phyloP scores from a whole-genome alignment of 2,888 invertebrate genomes.

The Netelia fuscicornis region DNA sequence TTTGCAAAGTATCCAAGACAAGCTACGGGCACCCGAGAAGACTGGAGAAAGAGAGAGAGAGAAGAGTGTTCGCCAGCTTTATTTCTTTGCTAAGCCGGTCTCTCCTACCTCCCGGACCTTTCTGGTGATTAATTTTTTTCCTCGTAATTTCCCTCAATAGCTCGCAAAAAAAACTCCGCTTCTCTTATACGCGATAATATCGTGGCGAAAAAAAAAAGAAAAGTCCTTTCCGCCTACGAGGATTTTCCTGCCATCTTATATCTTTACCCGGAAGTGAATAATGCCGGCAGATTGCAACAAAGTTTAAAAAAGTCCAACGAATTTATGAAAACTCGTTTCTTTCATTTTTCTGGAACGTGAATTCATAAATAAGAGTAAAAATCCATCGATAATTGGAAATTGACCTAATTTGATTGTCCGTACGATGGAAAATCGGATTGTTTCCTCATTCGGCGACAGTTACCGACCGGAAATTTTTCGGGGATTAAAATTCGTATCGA shows the following conservation, averaged over 20 bases:
- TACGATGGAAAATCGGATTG: no score
- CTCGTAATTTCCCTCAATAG: conserved; percentile 33
- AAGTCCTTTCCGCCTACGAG: neutral
- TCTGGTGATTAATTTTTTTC: conserved; percentile 33
- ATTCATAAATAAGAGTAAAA: no score
- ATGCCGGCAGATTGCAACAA: no score
- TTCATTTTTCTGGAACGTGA: no score
- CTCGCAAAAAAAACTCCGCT: neutral
- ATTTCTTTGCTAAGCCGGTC: conserved; percentile 34
- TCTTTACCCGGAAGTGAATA: neutral
- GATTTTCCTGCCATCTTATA: neutral
- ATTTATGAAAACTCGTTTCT: neutral
- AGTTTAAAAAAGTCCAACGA: neutral
- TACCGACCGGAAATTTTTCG: no score
- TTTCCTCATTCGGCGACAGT: no score
- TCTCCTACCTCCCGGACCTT: conserved; percentile 17
- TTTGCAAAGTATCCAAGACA: conserved; percentile 54
- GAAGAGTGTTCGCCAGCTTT: conserved; percentile 44
- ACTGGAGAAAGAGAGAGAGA: conserved; percentile 20
- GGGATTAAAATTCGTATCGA: no score
- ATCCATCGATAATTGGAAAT: no score
- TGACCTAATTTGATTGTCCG: no score
- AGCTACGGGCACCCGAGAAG: neutral
- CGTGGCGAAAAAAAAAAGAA: neutral
- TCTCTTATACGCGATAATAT: neutral